These are phyloP conservation scores for Philonicus albiceps DNA, from an alignment of 2,888 invertebrate species.

Conservation along the genomic window DNA sequence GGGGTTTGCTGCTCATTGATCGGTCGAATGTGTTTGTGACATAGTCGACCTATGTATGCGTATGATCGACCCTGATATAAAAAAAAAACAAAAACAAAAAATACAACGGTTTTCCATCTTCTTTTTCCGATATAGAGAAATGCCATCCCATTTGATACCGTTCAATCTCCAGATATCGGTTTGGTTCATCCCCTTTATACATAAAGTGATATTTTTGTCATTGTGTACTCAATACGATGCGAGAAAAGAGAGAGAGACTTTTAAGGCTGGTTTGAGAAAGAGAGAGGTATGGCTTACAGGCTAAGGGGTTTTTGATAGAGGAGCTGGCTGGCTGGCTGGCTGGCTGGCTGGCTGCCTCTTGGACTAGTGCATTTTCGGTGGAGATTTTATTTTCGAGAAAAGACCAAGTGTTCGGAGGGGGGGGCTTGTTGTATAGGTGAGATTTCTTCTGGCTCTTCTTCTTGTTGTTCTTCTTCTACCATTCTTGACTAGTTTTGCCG, in stretches of 20 bases:
- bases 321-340: not conserved
- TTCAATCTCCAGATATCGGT: constrained; percentile 40
- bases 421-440: constrained; percentile 34
- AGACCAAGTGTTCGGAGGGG: constrained; percentile 19
- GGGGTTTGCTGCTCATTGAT: constrained; percentile 21
- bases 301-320: not conserved
- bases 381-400: not conserved
- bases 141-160: constrained; percentile 43
- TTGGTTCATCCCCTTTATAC: constrained; percentile 28
- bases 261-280: not conserved
- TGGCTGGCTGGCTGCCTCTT: not conserved
- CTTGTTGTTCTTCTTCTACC: not conserved
- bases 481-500: not conserved
- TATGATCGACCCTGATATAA: not conserved
- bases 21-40: not conserved
- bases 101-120: constrained; percentile 41
- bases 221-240: not conserved
- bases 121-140: constrained; percentile 42
- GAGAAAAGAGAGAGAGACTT: not conserved
- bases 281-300: not conserved
- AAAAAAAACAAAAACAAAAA: constrained; percentile 24
- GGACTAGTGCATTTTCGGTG: not conserved
- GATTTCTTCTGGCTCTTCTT: not conserved
- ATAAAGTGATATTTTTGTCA: constrained; percentile 27
- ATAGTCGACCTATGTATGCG: not conserved